Base-by-base conservation (phyloP, 2,888 invertebrate species). In the Andrena haemorrhoa region DNA sequence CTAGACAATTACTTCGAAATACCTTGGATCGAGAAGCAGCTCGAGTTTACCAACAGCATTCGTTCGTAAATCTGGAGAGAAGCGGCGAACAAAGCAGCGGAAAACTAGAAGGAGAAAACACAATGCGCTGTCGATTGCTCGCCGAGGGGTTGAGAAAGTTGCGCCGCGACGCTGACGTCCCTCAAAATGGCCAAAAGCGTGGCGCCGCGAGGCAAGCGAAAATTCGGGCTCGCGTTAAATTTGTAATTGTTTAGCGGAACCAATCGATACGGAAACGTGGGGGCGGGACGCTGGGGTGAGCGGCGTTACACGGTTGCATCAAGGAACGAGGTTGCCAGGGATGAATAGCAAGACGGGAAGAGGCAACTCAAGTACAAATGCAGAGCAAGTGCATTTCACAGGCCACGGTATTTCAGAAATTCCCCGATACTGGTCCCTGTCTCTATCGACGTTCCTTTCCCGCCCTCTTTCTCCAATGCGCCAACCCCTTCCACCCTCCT, bases 391-490 rank as follows among this genome's bases (percentile, higher is more conserved):
- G 89, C 88, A 88, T 88, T 88, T 88, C 83, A 88, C 87, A 82
- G 85, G 82, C 83, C 83, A 87, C 71, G 89, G 87, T 88, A 88
- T 88, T 87, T 87, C 80, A 88, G 88, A 88, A 88, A 88, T 88
- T 88, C 82, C 89, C 82, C 87, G 85, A 88, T 88, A 88, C 75
- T 80, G 26, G 58, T 66, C 77, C 75, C 84, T 75, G 78, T 73
- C 82, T 82, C 79, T 64, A 75, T 85, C 87, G 77, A 61, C 83
- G 71, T 82, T 76, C 83, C 78, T 81, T 71, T 70, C 33, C 82
- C 71, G 84, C 84, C 70, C 84, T 76, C 81, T 82, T 84, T 82
- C 77, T 81, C 68, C 70, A 75, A 87, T 83, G 81, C 78, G 71
- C 79, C 72, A 23, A 72, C 49, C 73, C n/a, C 20, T 20, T 7